Conservation (phyloP, 2,888 invertebrate species). For the Drosophila testacea region DNA sequence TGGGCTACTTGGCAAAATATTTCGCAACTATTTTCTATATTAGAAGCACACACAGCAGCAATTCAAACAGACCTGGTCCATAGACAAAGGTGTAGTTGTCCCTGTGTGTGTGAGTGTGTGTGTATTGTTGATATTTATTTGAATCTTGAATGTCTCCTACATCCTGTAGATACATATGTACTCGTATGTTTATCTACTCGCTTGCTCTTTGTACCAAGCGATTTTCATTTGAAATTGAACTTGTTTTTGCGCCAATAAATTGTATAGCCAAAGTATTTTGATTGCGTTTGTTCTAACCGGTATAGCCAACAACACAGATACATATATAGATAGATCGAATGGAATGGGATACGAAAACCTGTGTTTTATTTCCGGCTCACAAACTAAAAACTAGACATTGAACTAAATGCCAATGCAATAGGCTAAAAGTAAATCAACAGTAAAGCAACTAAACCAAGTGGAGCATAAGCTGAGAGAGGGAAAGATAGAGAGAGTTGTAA, state of each 20-base stretch:
- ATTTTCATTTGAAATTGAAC: slow-evolving; percentile 79
- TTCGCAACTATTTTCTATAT: slow-evolving; percentile 81
- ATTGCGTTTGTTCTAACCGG: slow-evolving; percentile 60
- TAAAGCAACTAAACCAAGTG: slow-evolving; percentile 59
- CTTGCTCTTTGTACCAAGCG: slow-evolving; percentile 57
- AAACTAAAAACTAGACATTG: slow-evolving; percentile 70
- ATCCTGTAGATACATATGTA: slow-evolving; percentile 56
- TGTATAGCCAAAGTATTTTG: slow-evolving; percentile 79
- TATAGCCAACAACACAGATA: slow-evolving; percentile 5
- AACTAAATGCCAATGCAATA: slow-evolving; percentile 75
- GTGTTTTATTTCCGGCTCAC: slow-evolving; percentile 76
- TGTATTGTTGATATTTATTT: slow-evolving; percentile 76
- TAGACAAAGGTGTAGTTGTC: slow-evolving; percentile 62
- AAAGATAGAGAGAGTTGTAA: not conserved
- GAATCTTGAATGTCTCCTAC: slow-evolving; percentile 78
- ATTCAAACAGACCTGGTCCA: slow-evolving; percentile 58
- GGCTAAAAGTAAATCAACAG: slow-evolving; percentile 78
- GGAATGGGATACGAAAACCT: slow-evolving; percentile 48
- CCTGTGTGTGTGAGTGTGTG: slow-evolving; percentile 34
- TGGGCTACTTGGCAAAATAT: slow-evolving; percentile 77
- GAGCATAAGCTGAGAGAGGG: slow-evolving; percentile 24
- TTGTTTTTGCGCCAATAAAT: slow-evolving; percentile 81
- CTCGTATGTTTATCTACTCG: slow-evolving; percentile 60
- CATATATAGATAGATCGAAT: not conserved
- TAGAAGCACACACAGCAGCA: slow-evolving; percentile 66